Conservation (phyloP, 2,113 vertebrate genomes). For the Microcebus murinus region DNA sequence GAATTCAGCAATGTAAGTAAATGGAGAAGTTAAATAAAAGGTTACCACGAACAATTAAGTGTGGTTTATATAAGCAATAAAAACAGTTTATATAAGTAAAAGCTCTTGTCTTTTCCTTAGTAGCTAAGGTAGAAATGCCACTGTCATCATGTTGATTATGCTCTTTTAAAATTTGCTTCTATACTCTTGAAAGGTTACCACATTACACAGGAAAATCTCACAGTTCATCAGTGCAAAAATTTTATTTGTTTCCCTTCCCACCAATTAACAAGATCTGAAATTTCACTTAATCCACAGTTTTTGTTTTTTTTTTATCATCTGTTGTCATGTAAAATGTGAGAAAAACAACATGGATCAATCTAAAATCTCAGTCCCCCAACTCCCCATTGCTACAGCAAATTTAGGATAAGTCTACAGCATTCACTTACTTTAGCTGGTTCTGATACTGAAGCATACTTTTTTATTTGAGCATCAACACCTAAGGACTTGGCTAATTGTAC, state of each 20-base stretch:
- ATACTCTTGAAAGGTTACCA: conserved; percentile 41
- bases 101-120: not conserved
- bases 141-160: not conserved
- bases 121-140: not conserved
- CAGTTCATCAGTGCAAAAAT: conserved; percentile 80
- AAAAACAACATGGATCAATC: conserved; percentile 54
- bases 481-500: conserved; percentile 95
- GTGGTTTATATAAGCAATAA: not conserved
- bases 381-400: conserved; percentile 86
- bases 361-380: conserved; percentile 53
- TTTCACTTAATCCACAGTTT: conserved; percentile 81
- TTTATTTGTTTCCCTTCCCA: conserved; percentile 70
- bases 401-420: conserved; percentile 95
- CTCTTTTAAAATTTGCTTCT: conserved; percentile 22
- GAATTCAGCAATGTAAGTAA: conserved; percentile 38
- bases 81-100: not conserved
- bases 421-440: conserved; percentile 96
- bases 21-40: conserved; percentile 38
- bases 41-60: conserved; percentile 25
- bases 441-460: conserved; percentile 93
- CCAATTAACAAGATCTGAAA: conserved; percentile 72
- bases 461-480: conserved; percentile 95
- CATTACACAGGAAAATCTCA: conserved; percentile 73
- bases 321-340: conserved; percentile 78
- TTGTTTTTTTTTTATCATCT: conserved; percentile 69